Percentiles rank a stretch among this genome's conserved stretches.
phyloP scores from a whole-genome alignment of 2,113 vertebrate species.

The Ammodramus savannarum region DNA sequence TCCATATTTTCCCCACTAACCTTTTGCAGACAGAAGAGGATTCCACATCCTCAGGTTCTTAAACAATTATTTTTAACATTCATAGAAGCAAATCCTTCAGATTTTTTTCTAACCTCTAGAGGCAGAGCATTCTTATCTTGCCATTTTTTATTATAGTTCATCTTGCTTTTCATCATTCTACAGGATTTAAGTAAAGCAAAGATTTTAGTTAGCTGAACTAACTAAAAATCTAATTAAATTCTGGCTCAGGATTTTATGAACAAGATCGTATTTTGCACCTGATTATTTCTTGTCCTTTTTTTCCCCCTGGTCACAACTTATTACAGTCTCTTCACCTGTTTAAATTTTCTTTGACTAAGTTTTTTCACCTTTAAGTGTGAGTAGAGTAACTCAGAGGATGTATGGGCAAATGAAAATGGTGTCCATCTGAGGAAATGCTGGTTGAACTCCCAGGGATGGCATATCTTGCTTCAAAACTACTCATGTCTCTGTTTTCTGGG shows the following conservation, averaged over 20 bases:
- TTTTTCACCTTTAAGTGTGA: neutral
- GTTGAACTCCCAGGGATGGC: neutral
- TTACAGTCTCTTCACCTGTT: neutral
- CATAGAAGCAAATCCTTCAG: neutral
- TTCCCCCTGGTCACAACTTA: neutral
- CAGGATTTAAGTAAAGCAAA: neutral
- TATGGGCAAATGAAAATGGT: neutral
- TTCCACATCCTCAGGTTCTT: neutral
- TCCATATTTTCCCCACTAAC: neutral
- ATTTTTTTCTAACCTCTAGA: neutral
- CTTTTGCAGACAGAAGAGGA: neutral
- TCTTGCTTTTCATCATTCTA: neutral
- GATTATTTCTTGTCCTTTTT: neutral
- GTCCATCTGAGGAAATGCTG: neutral
- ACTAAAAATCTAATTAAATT: neutral
- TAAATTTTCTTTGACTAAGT: neutral
- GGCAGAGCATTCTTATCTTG: neutral
- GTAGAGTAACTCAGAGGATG: neutral
- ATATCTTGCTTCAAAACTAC: neutral
- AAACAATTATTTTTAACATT: neutral
- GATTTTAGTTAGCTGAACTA: neutral
- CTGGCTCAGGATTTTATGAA: neutral
- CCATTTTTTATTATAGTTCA: neutral
- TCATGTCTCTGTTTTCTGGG: neutral
- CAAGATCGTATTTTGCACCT: neutral